A percentile compares a stretch with the other conserved stretches of the same genome.
Conservation (phyloP, 2,113 vertebrate species). For the Siphamia tubifer region DNA sequence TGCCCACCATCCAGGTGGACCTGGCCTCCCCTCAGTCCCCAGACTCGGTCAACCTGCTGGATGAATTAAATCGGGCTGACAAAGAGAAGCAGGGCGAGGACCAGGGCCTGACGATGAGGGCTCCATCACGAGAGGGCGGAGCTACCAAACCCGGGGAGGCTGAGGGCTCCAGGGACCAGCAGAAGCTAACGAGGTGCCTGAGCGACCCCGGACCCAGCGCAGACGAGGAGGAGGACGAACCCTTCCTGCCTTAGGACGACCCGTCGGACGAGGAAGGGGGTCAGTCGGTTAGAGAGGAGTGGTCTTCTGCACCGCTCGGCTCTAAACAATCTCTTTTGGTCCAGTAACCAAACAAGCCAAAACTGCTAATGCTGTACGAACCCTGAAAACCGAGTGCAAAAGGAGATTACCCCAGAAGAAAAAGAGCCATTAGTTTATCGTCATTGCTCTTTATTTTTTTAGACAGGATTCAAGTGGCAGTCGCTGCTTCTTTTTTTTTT, state of each 20-base stretch:
- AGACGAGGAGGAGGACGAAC: slow-evolving; percentile 88
- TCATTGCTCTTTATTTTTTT: slow-evolving; percentile 54
- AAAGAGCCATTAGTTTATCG: slow-evolving; percentile 65
- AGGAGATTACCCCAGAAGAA: not conserved
- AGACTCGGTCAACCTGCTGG: slow-evolving; percentile 83
- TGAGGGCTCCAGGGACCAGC: slow-evolving; percentile 81
- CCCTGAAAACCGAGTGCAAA: slow-evolving; percentile 33
- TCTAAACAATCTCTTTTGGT: slow-evolving; percentile 34
- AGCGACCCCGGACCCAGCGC: slow-evolving; percentile 93
- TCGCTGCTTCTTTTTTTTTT: too few relatives aligned
- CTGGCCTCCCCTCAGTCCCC: slow-evolving; percentile 92
- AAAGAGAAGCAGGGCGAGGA: slow-evolving; percentile 71
- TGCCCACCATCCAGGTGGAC: slow-evolving; percentile 92
- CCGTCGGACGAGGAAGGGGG: not conserved
- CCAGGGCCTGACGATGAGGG: slow-evolving; percentile 83
- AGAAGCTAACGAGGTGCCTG: slow-evolving; percentile 89
- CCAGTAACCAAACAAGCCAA: slow-evolving; percentile 57
- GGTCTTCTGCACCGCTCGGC: slow-evolving; percentile 8
- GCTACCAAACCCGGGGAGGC: slow-evolving; percentile 58
- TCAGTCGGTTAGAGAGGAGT: slow-evolving; percentile 1
- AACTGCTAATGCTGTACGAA: slow-evolving; percentile 54
- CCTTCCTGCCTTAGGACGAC: slow-evolving; percentile 83
- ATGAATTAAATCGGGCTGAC: slow-evolving; percentile 76
- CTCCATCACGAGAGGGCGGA: slow-evolving; percentile 61
- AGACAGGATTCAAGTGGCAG: slow-evolving; percentile 1